Conservation (phyloP, 2,888 invertebrate genomes). For the Agrotis clavis region DNA sequence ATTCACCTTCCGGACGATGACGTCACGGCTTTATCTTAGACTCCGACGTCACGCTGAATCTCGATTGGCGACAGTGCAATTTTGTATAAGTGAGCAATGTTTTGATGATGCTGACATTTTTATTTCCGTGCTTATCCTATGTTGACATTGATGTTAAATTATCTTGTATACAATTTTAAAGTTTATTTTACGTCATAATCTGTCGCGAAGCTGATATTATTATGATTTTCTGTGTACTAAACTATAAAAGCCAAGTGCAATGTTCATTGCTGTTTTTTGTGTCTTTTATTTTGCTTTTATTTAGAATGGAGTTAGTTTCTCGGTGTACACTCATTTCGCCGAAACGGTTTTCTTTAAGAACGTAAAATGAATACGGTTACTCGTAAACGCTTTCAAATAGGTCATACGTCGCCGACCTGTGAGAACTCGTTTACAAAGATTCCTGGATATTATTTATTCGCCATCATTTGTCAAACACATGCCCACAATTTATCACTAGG, state of each 20-base stretch:
- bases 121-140: slow-evolving; percentile 20
- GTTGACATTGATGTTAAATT: slow-evolving; percentile 4
- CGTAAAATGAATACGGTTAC: slow-evolving; percentile 26
- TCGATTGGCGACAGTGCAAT: slow-evolving; percentile 52
- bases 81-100: slow-evolving; percentile 31
- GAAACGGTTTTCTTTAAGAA: slow-evolving; percentile 44
- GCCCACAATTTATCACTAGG: slow-evolving; percentile 42
- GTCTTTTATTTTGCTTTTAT: slow-evolving; percentile 9
- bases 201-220: too few relatives aligned
- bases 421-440: slow-evolving; percentile 32
- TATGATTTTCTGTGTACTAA: too few relatives aligned
- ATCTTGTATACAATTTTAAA: not conserved
- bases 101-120: slow-evolving; percentile 16
- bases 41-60: slow-evolving; percentile 54
- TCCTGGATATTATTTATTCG: slow-evolving; percentile 54
- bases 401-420: slow-evolving; percentile 38
- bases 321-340: not conserved
- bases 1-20: slow-evolving; percentile 57
- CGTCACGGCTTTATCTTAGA: slow-evolving; percentile 63
- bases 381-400: slow-evolving; percentile 39
- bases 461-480: slow-evolving; percentile 54
- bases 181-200: not conserved
- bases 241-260: not conserved
- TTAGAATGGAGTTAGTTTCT: slow-evolving; percentile 29
- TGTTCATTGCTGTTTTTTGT: not conserved